Percentiles rank a stretch among this genome's conserved stretches.
Evolutionary conservation across 2,797 vertebrate species (phyloP).

Genomic region (Channallabes apus): DNA sequence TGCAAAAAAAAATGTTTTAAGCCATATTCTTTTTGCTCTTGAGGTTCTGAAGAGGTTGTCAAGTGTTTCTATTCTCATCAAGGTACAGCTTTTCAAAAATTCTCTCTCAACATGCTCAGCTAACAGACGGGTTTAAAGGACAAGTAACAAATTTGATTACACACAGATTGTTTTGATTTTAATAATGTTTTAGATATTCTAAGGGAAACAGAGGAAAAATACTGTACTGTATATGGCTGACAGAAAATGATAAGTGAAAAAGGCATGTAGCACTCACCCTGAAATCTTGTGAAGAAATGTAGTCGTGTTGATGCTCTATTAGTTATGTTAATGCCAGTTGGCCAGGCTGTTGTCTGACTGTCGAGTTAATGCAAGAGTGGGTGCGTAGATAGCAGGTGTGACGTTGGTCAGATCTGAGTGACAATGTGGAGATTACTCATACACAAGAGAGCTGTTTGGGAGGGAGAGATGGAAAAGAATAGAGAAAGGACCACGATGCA

Average conservation of each 20-base stretch:
- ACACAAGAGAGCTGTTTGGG: slow-evolving; percentile 47
- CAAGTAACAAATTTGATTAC: neutral
- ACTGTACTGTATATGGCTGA: no score
- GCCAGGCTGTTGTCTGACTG: slow-evolving; percentile 55
- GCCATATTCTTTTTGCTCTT: slow-evolving; percentile 28
- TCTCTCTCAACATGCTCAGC: slow-evolving; percentile 10
- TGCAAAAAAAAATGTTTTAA: slow-evolving; percentile 4
- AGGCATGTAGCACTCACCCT: slow-evolving; percentile 45
- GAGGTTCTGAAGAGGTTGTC: slow-evolving; percentile 49
- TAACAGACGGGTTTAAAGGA: neutral
- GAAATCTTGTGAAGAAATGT: slow-evolving; percentile 8
- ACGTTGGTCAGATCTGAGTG: slow-evolving; percentile 65
- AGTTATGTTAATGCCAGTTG: slow-evolving; percentile 20
- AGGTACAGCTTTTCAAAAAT: slow-evolving; percentile 18
- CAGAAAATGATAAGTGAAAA: neutral
- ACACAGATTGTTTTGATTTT: neutral
- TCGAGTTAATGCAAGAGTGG: slow-evolving; percentile 51
- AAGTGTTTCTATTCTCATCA: slow-evolving; percentile 54
- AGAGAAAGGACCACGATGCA: slow-evolving; percentile 18
- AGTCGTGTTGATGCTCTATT: neutral
- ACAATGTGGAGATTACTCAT: slow-evolving; percentile 61
- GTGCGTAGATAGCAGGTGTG: slow-evolving; percentile 50
- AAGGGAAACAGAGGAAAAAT: neutral
- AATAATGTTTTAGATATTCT: neutral
- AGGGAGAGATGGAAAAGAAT: slow-evolving; percentile 55